Conservation (phyloP, 2,797 vertebrate genomes). For the Knipowitschia caucasica region DNA sequence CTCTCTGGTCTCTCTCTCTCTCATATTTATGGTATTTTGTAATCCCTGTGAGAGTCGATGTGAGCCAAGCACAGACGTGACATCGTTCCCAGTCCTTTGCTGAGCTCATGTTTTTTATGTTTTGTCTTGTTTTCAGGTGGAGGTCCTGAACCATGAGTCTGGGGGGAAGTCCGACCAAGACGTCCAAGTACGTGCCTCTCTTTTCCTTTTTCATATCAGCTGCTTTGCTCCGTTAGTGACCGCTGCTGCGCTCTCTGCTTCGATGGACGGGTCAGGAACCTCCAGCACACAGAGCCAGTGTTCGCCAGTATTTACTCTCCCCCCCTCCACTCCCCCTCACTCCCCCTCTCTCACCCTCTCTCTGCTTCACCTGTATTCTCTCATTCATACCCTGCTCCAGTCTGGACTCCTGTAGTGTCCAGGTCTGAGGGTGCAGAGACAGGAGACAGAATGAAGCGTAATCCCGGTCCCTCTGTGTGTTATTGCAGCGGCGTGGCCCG, state of each 20-base stretch:
- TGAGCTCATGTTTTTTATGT: too few relatives aligned
- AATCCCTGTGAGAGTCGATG: too few relatives aligned
- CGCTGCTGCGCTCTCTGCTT: slow-evolving; percentile 50
- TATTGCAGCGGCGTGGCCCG: slow-evolving; percentile 78
- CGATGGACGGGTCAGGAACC: slow-evolving; percentile 68
- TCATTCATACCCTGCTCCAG: slow-evolving; percentile 54
- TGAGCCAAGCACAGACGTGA: too few relatives aligned
- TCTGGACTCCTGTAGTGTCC: neutral
- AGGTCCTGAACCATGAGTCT: slow-evolving; percentile 71
- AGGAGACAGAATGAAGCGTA: slow-evolving; percentile 70
- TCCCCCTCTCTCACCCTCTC: slow-evolving; percentile 33
- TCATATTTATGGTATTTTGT: too few relatives aligned
- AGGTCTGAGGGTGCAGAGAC: neutral
- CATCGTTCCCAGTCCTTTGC: too few relatives aligned
- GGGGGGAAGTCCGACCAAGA: slow-evolving; percentile 49
- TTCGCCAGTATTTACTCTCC: slow-evolving; percentile 76
- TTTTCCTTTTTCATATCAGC: slow-evolving; percentile 3
- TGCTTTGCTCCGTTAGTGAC: neutral
- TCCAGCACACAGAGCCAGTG: slow-evolving; percentile 74
- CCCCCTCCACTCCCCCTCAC: slow-evolving; percentile 22
- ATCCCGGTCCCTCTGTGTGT: slow-evolving; percentile 62
- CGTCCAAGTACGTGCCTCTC: slow-evolving; percentile 70
- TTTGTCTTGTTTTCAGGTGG: slow-evolving; percentile 56
- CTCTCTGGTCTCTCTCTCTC: too few relatives aligned
- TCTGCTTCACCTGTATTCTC: slow-evolving; percentile 62